phyloP scores from a whole-genome alignment of 2,888 invertebrate genomes.

The Polyploca ridens region DNA sequence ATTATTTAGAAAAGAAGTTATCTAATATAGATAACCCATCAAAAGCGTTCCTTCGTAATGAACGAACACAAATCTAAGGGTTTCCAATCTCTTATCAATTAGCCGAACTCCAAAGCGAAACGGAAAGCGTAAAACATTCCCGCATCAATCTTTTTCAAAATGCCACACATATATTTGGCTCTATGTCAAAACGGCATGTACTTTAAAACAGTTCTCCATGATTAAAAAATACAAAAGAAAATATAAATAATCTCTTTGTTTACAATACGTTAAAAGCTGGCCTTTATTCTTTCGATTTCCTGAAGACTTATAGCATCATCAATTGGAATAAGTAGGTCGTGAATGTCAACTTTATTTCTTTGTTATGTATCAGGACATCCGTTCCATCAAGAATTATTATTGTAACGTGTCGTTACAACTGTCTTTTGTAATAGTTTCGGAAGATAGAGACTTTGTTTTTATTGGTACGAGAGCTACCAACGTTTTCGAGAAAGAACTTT shows the following conservation, averaged over 20 bases:
- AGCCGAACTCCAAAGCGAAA: not conserved
- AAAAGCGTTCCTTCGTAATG: not conserved
- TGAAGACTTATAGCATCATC: slow-evolving; percentile 44
- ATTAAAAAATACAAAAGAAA: slow-evolving; percentile 15
- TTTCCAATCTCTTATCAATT: not conserved
- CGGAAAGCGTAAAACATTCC: slow-evolving; percentile 8
- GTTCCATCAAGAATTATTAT: slow-evolving; percentile 26
- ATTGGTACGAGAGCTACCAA: too few species aligned
- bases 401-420: slow-evolving; percentile 29
- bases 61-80: not conserved
- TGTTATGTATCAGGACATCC: slow-evolving; percentile 37
- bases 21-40: not conserved
- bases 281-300: slow-evolving; percentile 27
- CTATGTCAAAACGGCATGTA: slow-evolving; percentile 7
- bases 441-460: slow-evolving; percentile 29
- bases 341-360: slow-evolving; percentile 45
- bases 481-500: too few species aligned
- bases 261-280: slow-evolving; percentile 22
- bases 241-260: slow-evolving; percentile 18
- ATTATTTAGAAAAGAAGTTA: too few species aligned
- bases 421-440: slow-evolving; percentile 26
- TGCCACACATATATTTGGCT: slow-evolving; percentile 10
- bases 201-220: not conserved
- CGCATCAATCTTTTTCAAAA: not conserved
- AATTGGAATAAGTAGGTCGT: slow-evolving; percentile 45